Conservation (phyloP, 2,113 vertebrate species). For the Dicaeum eximium region DNA sequence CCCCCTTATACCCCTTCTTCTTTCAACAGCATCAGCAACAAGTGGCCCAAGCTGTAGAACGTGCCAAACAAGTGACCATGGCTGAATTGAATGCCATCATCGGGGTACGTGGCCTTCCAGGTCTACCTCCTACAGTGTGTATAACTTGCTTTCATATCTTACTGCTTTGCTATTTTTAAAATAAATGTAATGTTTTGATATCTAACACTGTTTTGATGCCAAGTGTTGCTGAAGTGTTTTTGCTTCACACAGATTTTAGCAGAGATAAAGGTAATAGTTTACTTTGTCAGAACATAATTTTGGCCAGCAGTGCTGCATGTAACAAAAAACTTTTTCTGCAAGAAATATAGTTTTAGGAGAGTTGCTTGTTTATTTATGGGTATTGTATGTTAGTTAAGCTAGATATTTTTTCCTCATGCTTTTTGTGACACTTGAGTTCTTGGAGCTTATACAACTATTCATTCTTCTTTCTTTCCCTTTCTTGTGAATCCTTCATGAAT, state of each 20-base stretch:
- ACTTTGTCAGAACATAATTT: not conserved
- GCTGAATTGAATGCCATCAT: constrained; percentile 97
- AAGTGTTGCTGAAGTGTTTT: not conserved
- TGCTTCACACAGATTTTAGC: not conserved
- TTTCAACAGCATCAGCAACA: constrained; percentile 91
- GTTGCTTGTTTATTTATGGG: constrained; percentile 8
- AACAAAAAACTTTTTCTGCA: not conserved
- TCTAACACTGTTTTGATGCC: not conserved
- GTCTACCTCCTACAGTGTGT: constrained; percentile 94
- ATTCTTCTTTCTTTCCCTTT: constrained; percentile 29
- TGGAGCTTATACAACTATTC: constrained; percentile 24
- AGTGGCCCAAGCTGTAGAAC: constrained; percentile 95
- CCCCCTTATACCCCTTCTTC: not conserved
- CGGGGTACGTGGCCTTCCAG: constrained; percentile 95
- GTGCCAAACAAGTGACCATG: constrained; percentile 98
- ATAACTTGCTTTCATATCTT: constrained; percentile 87
- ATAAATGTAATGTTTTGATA: not conserved
- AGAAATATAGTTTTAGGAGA: not conserved
- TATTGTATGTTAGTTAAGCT: not conserved
- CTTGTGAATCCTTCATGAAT: constrained; percentile 56
- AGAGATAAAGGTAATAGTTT: not conserved
- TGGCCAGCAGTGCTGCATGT: not conserved
- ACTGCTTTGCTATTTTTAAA: constrained; percentile 65
- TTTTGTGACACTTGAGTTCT: constrained; percentile 34
- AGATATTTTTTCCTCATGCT: constrained; percentile 38